These are phyloP conservation scores for Cataglyphis altisquamis DNA, from an alignment of 2,888 invertebrate species.

Conservation along the genomic window DNA sequence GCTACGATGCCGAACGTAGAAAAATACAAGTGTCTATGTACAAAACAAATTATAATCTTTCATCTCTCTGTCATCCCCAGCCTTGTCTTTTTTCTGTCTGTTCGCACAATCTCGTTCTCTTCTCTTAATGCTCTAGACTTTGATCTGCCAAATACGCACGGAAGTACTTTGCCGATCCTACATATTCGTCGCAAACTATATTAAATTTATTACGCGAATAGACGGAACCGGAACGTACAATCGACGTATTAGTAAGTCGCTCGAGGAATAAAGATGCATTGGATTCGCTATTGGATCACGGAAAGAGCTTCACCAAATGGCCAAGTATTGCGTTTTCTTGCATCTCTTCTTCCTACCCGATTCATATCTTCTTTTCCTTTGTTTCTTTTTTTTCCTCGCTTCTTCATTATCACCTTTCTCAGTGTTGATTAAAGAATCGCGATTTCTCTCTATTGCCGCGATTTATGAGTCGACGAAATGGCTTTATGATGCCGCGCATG, in stretches of 20 bases:
- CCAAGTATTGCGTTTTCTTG: constrained; percentile 24
- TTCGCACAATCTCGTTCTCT: constrained; percentile 7
- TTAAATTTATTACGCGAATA: constrained; percentile 32
- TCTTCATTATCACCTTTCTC: constrained; percentile 1
- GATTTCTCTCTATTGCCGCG: constrained; percentile 43
- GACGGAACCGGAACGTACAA: constrained; percentile 19
- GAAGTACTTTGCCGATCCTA: constrained; percentile 3
- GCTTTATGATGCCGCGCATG: constrained; percentile 36
- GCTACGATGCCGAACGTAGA: constrained; percentile 77
- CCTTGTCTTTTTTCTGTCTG: constrained; percentile 39
- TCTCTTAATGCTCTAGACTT: constrained; percentile 25
- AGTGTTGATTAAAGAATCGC: constrained; percentile 8
- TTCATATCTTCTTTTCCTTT: constrained; percentile 5
- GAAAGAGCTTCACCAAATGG: not conserved
- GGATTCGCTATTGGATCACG: constrained; percentile 20
- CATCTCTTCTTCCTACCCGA: not conserved
- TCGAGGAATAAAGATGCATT: constrained; percentile 7
- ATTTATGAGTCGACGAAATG: constrained; percentile 53
- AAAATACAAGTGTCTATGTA: constrained; percentile 82
- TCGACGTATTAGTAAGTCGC: constrained; percentile 14
- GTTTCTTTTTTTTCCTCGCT: not conserved
- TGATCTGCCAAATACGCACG: constrained; percentile 3
- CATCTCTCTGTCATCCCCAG: constrained; percentile 51
- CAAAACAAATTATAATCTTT: constrained; percentile 75
- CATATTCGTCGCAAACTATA: not conserved